Percentiles rank a stretch among this genome's conserved stretches.
Evolutionary conservation across 2,888 invertebrate genomes (phyloP).

Genomic region (Napeogenes inachia): DNA sequence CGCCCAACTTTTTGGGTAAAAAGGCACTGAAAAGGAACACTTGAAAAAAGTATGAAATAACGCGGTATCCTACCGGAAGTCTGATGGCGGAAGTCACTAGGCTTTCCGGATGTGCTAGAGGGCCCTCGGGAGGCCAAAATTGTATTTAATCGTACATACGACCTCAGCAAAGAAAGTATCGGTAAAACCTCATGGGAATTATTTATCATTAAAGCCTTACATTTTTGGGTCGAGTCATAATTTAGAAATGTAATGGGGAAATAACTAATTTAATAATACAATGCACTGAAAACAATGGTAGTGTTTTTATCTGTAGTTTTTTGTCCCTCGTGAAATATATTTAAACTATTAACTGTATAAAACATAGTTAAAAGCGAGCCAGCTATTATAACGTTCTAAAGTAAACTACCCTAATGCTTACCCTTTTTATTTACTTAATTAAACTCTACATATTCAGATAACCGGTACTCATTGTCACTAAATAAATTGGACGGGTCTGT

Average conservation of each 20-base stretch:
- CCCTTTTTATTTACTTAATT: constrained; percentile 13
- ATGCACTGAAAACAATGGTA: too few species aligned
- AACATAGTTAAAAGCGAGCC: not conserved
- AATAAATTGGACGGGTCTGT: constrained; percentile 24
- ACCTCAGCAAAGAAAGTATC: constrained; percentile 40
- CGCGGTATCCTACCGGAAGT: constrained; percentile 68
- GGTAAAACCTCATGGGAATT: constrained; percentile 35
- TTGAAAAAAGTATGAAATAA: constrained; percentile 65
- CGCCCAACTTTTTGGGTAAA: constrained; percentile 54
- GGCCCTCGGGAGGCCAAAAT: constrained; percentile 63
- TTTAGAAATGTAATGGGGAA: constrained; percentile 26
- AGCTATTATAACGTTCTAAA: not conserved
- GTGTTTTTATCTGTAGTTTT: too few species aligned
- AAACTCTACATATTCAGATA: constrained; percentile 18
- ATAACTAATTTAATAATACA: constrained; percentile 10
- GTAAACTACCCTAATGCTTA: not conserved
- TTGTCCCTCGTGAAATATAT: too few species aligned
- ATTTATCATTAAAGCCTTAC: constrained; percentile 47
- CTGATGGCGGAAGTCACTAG: constrained; percentile 67
- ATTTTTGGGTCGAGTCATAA: constrained; percentile 33
- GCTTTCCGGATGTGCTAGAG: constrained; percentile 72
- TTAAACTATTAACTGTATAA: not conserved
- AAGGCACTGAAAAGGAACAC: constrained; percentile 54
- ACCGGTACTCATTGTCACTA: constrained; percentile 12
- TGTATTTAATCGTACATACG: constrained; percentile 65